phyloP scores from a whole-genome alignment of 1,140 invertebrate genomes.

The Leptopilina clavipes region DNA sequence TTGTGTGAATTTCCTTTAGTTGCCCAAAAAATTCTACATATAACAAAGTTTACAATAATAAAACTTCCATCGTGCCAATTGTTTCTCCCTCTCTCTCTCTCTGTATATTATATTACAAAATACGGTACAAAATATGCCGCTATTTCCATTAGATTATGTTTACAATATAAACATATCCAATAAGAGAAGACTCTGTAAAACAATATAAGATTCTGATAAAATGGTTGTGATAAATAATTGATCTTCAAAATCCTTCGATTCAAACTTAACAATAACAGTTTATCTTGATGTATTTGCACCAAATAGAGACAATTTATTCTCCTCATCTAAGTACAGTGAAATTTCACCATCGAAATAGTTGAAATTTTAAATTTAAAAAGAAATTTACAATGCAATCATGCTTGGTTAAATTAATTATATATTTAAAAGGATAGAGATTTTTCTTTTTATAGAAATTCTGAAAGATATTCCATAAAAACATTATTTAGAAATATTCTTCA shows the following conservation, averaged over 20 bases:
- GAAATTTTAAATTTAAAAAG: no score
- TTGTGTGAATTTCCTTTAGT: constrained; percentile 16
- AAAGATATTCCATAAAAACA: no score
- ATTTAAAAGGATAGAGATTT: no score
- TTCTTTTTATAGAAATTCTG: no score
- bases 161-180: constrained; percentile 64
- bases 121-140: background rate
- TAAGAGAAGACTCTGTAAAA: constrained; percentile 39
- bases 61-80: no score
- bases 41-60: background rate
- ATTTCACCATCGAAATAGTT: no score
- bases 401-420: no score
- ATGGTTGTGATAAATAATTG: background rate
- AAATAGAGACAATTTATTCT: background rate
- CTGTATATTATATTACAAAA: background rate
- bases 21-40: background rate
- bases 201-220: constrained; percentile 7
- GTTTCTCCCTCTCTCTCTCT: background rate
- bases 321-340: no score
- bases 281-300: background rate
- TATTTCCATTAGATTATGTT: constrained; percentile 61
- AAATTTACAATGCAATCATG: no score
- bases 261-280: constrained; percentile 23
- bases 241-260: background rate
- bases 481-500: no score